Percentiles rank a stretch among this genome's conserved stretches.
Conservation (phyloP, 2,888 invertebrate genomes). For the Spialia ferax region DNA sequence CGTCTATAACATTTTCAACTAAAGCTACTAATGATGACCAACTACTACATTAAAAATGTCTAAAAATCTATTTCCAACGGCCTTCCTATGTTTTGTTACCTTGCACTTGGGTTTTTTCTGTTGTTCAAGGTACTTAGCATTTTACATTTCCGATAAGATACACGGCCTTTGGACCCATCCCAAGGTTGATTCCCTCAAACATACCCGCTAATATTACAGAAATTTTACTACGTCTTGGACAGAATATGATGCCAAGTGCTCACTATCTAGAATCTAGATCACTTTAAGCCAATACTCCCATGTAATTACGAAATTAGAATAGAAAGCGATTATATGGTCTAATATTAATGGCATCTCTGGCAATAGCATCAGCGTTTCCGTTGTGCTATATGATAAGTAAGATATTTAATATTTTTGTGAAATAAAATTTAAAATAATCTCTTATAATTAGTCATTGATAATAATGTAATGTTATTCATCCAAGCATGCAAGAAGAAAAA, state of each 20-base stretch:
- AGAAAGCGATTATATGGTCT: conserved; percentile 23
- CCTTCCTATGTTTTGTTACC: conserved; percentile 8
- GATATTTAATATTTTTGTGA: background rate
- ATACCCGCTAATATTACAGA: conserved; percentile 20
- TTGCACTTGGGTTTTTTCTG: conserved; percentile 26
- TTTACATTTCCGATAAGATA: conserved; percentile 42
- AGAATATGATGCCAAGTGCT: conserved; percentile 25
- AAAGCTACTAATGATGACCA: background rate
- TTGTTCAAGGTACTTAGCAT: conserved; percentile 23
- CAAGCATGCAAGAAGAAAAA: too few relatives aligned
- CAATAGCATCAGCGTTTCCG: conserved; percentile 2
- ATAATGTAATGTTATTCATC: too few relatives aligned
- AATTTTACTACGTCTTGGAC: conserved; percentile 11
- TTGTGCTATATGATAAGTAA: background rate
- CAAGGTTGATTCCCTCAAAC: conserved; percentile 40
- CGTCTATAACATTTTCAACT: too few relatives aligned
- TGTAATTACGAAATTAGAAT: conserved; percentile 24
- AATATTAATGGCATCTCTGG: conserved; percentile 5
- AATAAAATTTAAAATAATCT: too few relatives aligned
- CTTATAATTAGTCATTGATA: too few relatives aligned
- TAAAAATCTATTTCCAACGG: conserved; percentile 9
- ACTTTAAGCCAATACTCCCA: conserved; percentile 19
- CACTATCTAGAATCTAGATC: conserved; percentile 8
- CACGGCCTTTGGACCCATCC: conserved; percentile 48
- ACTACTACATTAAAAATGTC: background rate